A percentile compares a stretch with the other conserved stretches of the same genome.
These are phyloP conservation scores for Heliconius sara DNA, from an alignment of 2,888 invertebrate genomes.

Conservation along the genomic window DNA sequence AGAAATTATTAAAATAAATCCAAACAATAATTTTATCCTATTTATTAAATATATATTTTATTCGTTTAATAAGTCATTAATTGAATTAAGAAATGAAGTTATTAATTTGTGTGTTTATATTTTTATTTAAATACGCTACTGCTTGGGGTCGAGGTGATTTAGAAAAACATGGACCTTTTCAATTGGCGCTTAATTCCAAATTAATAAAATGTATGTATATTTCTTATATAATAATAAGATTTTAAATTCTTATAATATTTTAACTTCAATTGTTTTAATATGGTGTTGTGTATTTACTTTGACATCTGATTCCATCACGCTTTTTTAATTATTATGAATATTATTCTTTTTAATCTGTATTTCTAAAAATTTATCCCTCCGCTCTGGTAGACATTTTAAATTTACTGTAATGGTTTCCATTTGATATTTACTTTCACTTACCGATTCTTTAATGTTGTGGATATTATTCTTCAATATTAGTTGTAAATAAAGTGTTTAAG, in stretches of 20 bases:
- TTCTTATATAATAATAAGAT: neutral
- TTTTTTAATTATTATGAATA: too few relatives aligned
- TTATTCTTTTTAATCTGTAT: too few relatives aligned
- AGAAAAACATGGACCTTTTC: conserved; percentile 74
- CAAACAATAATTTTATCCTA: neutral
- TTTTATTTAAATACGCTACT: conserved; percentile 31
- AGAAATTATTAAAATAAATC: neutral
- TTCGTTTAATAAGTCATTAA: neutral
- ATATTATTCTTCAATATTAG: too few relatives aligned
- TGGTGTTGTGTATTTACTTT: neutral
- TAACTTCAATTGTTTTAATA: too few relatives aligned
- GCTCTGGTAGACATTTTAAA: too few relatives aligned
- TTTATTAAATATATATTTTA: neutral
- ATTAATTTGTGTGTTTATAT: conserved; percentile 37
- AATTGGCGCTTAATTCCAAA: conserved; percentile 62
- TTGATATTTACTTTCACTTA: too few relatives aligned
- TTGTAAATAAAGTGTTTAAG: neutral
- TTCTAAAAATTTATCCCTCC: too few relatives aligned
- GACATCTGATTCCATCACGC: too few relatives aligned
- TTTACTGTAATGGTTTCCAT: too few relatives aligned
- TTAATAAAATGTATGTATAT: conserved; percentile 73
- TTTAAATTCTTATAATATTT: too few relatives aligned
- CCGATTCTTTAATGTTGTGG: too few relatives aligned
- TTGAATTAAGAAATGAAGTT: conserved; percentile 36
- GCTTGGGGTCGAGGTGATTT: conserved; percentile 64